phyloP scores from a whole-genome alignment of 2,797 vertebrate species.

The Aplochiton taeniatus region DNA sequence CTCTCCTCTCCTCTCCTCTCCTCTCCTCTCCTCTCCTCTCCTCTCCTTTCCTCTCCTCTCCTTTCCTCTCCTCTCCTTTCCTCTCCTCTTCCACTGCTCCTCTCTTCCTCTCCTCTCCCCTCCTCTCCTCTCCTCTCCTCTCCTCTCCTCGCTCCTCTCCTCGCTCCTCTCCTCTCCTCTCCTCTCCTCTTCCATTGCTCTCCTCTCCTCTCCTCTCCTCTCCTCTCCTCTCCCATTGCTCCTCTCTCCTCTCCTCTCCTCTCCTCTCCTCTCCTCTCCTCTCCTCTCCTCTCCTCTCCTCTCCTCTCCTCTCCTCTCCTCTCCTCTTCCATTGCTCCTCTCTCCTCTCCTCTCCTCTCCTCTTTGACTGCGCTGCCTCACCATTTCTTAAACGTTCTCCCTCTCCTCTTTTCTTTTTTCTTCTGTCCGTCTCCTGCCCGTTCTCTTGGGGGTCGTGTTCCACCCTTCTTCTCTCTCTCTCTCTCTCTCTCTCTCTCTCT shows the following conservation, averaged over 20 bases:
- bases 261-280: slow-evolving; percentile 1
- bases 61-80: too few species aligned
- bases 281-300: neutral
- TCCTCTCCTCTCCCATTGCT: neutral
- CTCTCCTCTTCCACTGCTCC: neutral
- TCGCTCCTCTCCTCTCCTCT: neutral
- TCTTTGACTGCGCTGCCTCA: neutral
- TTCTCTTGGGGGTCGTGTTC: too few species aligned
- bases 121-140: neutral
- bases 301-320: neutral
- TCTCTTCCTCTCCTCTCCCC: neutral
- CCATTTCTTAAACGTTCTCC: neutral
- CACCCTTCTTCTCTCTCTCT: too few species aligned
- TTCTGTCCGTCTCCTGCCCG: neutral
- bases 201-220: neutral
- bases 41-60: slow-evolving; percentile 42
- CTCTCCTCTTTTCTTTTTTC: neutral
- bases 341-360: neutral
- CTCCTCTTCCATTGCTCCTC: neutral
- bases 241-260: slow-evolving; percentile 5
- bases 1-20: neutral
- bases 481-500: too few species aligned
- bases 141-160: too few species aligned
- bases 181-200: too few species aligned
- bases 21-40: too few species aligned